Base-by-base conservation (phyloP, 2,797 vertebrate species). In the Poeciliopsis turneri region DNA sequence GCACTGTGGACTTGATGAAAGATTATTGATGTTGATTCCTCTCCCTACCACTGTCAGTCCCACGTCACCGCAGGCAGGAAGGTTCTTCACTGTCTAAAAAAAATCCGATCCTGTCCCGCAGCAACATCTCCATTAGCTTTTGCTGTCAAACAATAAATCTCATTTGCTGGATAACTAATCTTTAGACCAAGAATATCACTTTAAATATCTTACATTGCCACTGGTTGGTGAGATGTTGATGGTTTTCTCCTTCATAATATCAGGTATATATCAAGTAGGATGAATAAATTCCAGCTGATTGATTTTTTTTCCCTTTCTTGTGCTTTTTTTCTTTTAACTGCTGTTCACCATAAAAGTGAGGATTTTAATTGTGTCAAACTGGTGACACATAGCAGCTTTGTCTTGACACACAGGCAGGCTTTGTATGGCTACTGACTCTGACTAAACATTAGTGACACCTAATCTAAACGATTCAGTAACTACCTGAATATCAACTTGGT, bases 21-120 rank as follows among this genome's bases (percentile, higher is more conserved):
- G 94, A 96, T 96, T 96, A 96, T 95, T 94, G 95, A 95, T 95
- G 94, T 94, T 95, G 94, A 96, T 95, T 94, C 87, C 87, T 90
- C 93, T 88, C 90, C 85, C 91, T 90, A 88, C 90, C 89, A 72
- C 92, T 95, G 94, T 95, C 95, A 91, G 89, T 90, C 82, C 90
- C 78, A 84, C 51, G 90, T 90, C 88, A 89, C 95, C 92, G 78
- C 39, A 5, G 86, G 95, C 91, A n/a, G 75, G 85, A 82, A 92
- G 92, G 92, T 95, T 95, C 94, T 92, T 95, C 95, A 95, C 93
- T 95, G 94, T 96, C 95, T 94, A 77, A 92, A 91, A 74, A 68
- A 92, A 91, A 93, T 94, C 92, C 88, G 87, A 95, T 94, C 91
- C 88, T 91, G 86, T 92, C 92, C 92, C 49, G 91, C 88, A 88